Evolutionary conservation across 1,140 invertebrate species (phyloP).

Genomic region (Laupala kohalensis): DNA sequence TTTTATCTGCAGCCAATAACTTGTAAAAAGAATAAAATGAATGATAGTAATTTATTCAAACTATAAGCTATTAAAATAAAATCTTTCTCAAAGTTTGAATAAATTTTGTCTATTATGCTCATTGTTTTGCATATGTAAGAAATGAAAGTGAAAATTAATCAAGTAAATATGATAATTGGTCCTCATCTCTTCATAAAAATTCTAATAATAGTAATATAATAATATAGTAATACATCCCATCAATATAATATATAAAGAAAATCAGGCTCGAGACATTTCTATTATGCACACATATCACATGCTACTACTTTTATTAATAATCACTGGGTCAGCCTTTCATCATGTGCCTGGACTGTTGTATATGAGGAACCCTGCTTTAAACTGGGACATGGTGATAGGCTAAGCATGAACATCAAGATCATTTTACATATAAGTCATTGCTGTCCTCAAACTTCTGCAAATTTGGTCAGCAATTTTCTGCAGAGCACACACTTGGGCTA

Average conservation of each 20-base stretch:
- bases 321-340: neutral
- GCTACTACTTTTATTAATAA: conserved; percentile 2
- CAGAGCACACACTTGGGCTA: neutral
- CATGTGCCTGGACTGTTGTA: conserved; percentile 5
- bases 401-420: neutral
- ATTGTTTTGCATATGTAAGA: too few species aligned
- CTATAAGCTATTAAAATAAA: too few species aligned
- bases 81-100: too few species aligned
- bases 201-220: conserved; percentile 6
- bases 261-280: neutral
- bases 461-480: neutral
- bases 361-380: conserved; percentile 10
- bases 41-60: too few species aligned
- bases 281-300: conserved; percentile 2
- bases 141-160: neutral
- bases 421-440: neutral
- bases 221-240: neutral
- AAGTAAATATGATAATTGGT: conserved; percentile 12
- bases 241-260: conserved; percentile 9
- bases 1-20: too few species aligned
- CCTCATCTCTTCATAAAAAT: conserved; percentile 8
- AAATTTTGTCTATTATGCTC: too few species aligned
- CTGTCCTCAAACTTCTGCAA: too few species aligned
- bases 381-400: neutral
- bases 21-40: too few species aligned